A percentile compares a stretch with the other conserved stretches of the same genome.
These are phyloP conservation scores for Pseudolaguvia tuberculata DNA, from an alignment of 2,113 vertebrate genomes.

Conservation along the genomic window DNA sequence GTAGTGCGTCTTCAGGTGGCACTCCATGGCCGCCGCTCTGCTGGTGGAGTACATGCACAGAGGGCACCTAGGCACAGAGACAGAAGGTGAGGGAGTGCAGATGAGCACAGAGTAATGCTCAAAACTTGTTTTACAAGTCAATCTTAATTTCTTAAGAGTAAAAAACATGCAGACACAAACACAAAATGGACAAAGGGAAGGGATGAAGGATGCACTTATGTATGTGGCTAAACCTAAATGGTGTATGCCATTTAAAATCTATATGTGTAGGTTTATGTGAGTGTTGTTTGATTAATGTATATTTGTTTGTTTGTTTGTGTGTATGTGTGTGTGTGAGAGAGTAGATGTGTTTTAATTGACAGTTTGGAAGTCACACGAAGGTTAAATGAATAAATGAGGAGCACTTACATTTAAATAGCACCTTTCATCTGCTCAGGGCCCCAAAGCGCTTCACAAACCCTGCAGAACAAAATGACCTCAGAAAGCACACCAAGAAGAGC, in stretches of 20 bases:
- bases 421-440: slow-evolving; percentile 82
- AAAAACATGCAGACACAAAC: slow-evolving; percentile 34
- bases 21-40: slow-evolving; percentile 96
- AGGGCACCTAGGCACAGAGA: slow-evolving; percentile 81
- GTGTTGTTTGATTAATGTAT: slow-evolving; percentile 33
- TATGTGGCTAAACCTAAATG: slow-evolving; percentile 46
- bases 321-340: slow-evolving; percentile 43
- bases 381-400: slow-evolving; percentile 78
- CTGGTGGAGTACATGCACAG: slow-evolving; percentile 98
- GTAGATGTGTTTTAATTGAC: slow-evolving; percentile 57
- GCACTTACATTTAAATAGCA: slow-evolving; percentile 84
- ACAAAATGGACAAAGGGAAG: slow-evolving; percentile 57
- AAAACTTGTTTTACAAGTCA: slow-evolving; percentile 16
- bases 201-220: slow-evolving; percentile 56
- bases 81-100: slow-evolving; percentile 28
- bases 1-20: slow-evolving; percentile 98
- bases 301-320: slow-evolving; percentile 38
- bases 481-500: slow-evolving; percentile 70
- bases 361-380: slow-evolving; percentile 58
- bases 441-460: slow-evolving; percentile 82
- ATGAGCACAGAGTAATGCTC: slow-evolving; percentile 30
- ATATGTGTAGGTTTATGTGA: slow-evolving; percentile 50
- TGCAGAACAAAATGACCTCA: slow-evolving; percentile 82
- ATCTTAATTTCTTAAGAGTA: slow-evolving; percentile 16
- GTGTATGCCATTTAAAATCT: slow-evolving; percentile 41